A percentile compares a stretch with the other conserved stretches of the same genome.
These are phyloP conservation scores for Caenorhabditis wallacei DNA, from an alignment of 2,888 invertebrate genomes.

Conservation along the genomic window DNA sequence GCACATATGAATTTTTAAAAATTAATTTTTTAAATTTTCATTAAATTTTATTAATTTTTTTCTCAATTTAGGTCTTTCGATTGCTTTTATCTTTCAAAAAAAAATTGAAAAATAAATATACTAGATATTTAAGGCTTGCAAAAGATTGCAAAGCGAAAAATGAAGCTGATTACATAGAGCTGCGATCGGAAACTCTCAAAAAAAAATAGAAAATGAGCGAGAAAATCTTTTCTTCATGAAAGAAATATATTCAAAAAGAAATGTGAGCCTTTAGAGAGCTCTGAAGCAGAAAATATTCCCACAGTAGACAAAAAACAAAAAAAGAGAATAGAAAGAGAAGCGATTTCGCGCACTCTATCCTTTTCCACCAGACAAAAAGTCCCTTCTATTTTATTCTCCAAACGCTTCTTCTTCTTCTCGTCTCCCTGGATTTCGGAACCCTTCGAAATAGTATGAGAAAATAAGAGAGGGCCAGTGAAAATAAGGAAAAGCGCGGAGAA, in stretches of 20 bases:
- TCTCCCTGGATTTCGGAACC: conserved; percentile 6
- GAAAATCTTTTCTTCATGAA: not conserved
- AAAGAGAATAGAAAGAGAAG: not conserved
- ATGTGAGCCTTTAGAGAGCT: conserved; percentile 26
- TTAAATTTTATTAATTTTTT: not conserved
- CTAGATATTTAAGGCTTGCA: not conserved
- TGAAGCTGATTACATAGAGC: not conserved
- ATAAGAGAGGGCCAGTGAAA: conserved; percentile 1
- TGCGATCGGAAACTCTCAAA: not conserved
- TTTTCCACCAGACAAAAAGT: not conserved
- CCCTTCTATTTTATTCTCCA: not conserved
- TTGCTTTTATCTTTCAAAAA: not conserved
- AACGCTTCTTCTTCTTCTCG: not conserved
- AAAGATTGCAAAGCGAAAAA: not conserved
- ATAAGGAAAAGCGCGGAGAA: conserved; percentile 35
- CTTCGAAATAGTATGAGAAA: conserved; percentile 11
- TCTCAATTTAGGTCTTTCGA: too few species aligned
- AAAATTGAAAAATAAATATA: too few species aligned
- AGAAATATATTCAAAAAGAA: conserved; percentile 32
- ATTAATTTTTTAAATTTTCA: not conserved
- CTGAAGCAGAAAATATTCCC: conserved; percentile 27
- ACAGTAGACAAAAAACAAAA: conserved; percentile 13
- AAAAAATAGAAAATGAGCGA: not conserved
- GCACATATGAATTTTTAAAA: not conserved
- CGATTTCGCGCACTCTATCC: conserved; percentile 29